These are phyloP conservation scores for Micropoecilia bifurca DNA, from an alignment of 2,797 vertebrate species.

Conservation along the genomic window DNA sequence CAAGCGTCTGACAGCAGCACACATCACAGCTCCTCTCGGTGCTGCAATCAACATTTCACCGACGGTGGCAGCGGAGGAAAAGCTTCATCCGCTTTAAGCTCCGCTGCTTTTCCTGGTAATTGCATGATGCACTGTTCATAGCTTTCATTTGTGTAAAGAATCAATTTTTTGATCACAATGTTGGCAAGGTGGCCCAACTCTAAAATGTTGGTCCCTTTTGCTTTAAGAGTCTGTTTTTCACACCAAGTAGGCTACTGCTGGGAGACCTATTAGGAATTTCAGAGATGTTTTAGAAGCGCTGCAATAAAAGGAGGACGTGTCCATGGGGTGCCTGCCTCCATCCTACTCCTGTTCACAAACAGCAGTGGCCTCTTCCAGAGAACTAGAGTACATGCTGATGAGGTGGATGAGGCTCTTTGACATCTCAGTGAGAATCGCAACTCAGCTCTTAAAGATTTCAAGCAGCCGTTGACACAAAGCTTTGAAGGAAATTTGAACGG, in stretches of 20 bases:
- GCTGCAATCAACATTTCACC: constrained; percentile 47
- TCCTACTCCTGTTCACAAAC: constrained; percentile 42
- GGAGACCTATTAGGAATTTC: constrained; percentile 28
- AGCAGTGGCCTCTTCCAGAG: constrained; percentile 43
- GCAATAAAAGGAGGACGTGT: constrained; percentile 32
- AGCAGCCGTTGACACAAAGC: constrained; percentile 38
- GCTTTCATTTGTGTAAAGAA: constrained; percentile 19
- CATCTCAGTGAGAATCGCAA: constrained; percentile 21
- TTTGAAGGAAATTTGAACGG: constrained; percentile 58
- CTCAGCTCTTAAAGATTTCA: constrained; percentile 48
- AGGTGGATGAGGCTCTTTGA: constrained; percentile 47
- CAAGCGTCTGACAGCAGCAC: constrained; percentile 42
- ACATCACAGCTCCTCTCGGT: constrained; percentile 49
- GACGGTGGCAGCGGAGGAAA: constrained; percentile 28
- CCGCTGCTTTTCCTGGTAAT: constrained; percentile 22
- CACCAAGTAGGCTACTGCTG: constrained; percentile 25
- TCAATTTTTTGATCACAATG: constrained; percentile 26
- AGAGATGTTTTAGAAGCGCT: constrained; percentile 37
- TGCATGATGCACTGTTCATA: constrained; percentile 11
- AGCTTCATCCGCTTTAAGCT: constrained; percentile 36
- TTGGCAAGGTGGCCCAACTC: constrained; percentile 20
- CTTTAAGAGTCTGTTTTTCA: constrained; percentile 25
- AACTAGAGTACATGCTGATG: constrained; percentile 47
- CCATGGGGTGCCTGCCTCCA: constrained; percentile 38
- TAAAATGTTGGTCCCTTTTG: constrained; percentile 6